Evolutionary conservation across 1,140 invertebrate genomes (phyloP).

Genomic region (Bombus ignitus): DNA sequence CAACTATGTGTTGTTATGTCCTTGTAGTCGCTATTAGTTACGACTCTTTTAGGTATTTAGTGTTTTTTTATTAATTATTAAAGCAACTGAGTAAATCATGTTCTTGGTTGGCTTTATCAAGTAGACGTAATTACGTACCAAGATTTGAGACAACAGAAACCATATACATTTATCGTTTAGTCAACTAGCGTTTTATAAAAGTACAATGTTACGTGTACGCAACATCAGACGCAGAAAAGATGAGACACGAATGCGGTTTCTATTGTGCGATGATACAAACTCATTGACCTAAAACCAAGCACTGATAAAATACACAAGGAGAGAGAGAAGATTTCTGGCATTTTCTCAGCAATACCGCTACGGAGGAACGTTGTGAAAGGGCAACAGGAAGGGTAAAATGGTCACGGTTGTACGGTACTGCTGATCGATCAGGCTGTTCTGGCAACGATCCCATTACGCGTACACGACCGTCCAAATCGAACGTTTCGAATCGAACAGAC

Average conservation of each 20-base stretch:
- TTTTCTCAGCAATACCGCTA: not conserved
- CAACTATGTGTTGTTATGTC: too few relatives aligned
- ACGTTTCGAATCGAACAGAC: not conserved
- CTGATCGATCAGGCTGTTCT: constrained; percentile 58
- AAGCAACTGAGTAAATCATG: too few relatives aligned
- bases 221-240: not conserved
- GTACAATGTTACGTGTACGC: not conserved
- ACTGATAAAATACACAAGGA: not conserved
- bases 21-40: too few relatives aligned
- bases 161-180: too few relatives aligned
- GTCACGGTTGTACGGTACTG: constrained; percentile 45
- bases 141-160: too few relatives aligned
- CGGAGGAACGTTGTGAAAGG: not conserved
- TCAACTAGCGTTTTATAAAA: not conserved
- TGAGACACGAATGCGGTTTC: not conserved
- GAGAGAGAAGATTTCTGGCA: not conserved
- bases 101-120: too few relatives aligned
- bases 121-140: too few relatives aligned
- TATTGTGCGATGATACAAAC: not conserved
- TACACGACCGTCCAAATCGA: not conserved
- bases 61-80: too few relatives aligned
- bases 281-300: not conserved
- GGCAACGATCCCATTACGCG: constrained; percentile 60
- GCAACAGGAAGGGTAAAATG: constrained; percentile 9
- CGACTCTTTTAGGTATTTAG: too few relatives aligned